A percentile compares a stretch with the other conserved stretches of the same genome.
Conservation (phyloP, 2,113 vertebrate genomes). For the Corapipo altera region DNA sequence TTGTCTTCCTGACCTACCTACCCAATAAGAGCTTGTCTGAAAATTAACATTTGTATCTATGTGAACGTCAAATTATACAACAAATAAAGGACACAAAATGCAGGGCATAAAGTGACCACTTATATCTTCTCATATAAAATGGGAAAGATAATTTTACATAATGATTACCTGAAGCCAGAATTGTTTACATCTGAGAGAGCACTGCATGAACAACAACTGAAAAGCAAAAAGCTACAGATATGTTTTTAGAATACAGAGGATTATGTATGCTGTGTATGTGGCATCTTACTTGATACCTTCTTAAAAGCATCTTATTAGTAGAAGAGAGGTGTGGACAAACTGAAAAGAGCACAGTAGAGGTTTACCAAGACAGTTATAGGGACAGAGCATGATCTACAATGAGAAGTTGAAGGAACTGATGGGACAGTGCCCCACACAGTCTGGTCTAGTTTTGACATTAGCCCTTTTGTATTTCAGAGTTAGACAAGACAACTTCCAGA, state of each 20-base stretch:
- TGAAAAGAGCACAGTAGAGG: not conserved
- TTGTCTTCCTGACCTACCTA: not conserved
- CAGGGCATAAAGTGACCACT: not conserved
- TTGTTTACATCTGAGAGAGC: not conserved
- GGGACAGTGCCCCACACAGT: rapidly evolving
- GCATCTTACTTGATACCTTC: not conserved
- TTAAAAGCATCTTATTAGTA: not conserved
- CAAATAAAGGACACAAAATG: not conserved
- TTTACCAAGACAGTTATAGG: not conserved
- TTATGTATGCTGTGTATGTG: not conserved
- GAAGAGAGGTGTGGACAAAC: not conserved
- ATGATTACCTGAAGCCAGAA: not conserved
- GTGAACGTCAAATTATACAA: not conserved
- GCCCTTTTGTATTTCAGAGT: not conserved
- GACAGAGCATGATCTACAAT: not conserved
- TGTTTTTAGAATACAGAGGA: not conserved
- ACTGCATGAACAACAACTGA: not conserved
- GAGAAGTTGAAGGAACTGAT: not conserved
- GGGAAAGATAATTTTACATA: not conserved
- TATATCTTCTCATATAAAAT: not conserved
- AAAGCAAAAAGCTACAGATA: not conserved
- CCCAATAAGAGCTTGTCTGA: not conserved
- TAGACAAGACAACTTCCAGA: not conserved
- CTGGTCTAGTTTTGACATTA: not conserved
- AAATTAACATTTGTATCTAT: not conserved